These are phyloP conservation scores for Drosophila ezoana DNA, from an alignment of 2,888 invertebrate genomes.

Conservation along the genomic window DNA sequence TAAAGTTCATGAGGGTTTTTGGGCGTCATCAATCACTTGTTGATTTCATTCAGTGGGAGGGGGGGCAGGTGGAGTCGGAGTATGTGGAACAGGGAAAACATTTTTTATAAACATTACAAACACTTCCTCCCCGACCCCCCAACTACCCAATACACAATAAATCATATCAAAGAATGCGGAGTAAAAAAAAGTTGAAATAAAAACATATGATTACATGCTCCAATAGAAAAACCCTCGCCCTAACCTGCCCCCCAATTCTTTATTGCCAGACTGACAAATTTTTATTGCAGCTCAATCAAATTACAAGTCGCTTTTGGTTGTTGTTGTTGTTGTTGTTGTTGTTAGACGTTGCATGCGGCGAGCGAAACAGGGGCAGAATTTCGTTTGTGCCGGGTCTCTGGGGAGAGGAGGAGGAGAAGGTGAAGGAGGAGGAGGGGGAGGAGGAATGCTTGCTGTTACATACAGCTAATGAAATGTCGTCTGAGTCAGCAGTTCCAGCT, in stretches of 20 bases:
- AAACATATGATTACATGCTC: constrained; percentile 53
- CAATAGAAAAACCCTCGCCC: constrained; percentile 17
- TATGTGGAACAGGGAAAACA: constrained; percentile 15
- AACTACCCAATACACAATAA: constrained; percentile 47
- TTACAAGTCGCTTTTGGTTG: constrained; percentile 36
- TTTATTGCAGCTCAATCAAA: constrained; percentile 76
- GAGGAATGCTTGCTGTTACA: too few species aligned
- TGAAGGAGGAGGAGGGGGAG: neutral
- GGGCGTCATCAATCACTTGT: constrained; percentile 72
- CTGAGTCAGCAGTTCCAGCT: constrained; percentile 50
- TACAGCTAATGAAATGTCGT: constrained; percentile 30
- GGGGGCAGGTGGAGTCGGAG: neutral
- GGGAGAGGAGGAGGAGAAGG: neutral
- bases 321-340: constrained; percentile 6
- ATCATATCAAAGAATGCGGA: constrained; percentile 46
- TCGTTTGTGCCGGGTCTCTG: constrained; percentile 11
- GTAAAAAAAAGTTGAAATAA: constrained; percentile 10
- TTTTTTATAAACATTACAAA: constrained; percentile 41
- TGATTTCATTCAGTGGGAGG: constrained; percentile 44
- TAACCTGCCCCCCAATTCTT: constrained; percentile 1
- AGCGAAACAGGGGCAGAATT: constrained; percentile 11
- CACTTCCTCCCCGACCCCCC: neutral
- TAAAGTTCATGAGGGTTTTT: constrained; percentile 20
- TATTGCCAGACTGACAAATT: constrained; percentile 66
- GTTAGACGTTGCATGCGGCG: constrained; percentile 12